Percentiles rank a stretch among this genome's conserved stretches.
These are phyloP conservation scores for Drosophila arizonae DNA, from an alignment of 1,140 invertebrate species.

Conservation along the genomic window DNA sequence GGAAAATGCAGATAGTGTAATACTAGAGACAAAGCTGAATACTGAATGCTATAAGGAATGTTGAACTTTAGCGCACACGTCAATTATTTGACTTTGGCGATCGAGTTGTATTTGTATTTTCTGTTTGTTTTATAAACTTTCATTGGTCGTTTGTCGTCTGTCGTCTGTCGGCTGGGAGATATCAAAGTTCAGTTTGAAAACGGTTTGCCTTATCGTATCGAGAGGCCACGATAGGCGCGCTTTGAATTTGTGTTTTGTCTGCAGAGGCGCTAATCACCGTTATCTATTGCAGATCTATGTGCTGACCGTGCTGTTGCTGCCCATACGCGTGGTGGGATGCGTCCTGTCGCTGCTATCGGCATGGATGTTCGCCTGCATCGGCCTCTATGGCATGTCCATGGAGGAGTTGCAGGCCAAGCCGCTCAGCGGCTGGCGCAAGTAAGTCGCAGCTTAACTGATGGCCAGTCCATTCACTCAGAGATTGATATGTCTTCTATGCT, in stretches of 20 bases:
- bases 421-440: conserved; percentile 93
- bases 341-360: conserved; percentile 89
- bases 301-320: conserved; percentile 90
- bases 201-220: conserved; percentile 11
- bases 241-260: conserved; percentile 2
- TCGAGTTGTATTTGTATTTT: neutral
- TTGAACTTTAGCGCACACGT: conserved; percentile 9
- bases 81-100: conserved; percentile 9
- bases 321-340: conserved; percentile 90
- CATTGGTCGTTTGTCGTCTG: neutral
- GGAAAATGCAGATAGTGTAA: no score
- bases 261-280: neutral
- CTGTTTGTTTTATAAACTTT: conserved; percentile 2
- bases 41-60: neutral
- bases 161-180: neutral
- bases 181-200: conserved; percentile 26
- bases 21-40: no score
- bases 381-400: conserved; percentile 89
- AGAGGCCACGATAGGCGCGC: neutral
- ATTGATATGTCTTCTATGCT: neutral
- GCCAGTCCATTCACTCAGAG: no score
- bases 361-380: conserved; percentile 91
- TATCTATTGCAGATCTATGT: conserved; percentile 88
- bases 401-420: conserved; percentile 89
- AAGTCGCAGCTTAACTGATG: conserved; percentile 61